Base-by-base conservation (phyloP, 2,113 vertebrate species). In the Eolophus roseicapilla region DNA sequence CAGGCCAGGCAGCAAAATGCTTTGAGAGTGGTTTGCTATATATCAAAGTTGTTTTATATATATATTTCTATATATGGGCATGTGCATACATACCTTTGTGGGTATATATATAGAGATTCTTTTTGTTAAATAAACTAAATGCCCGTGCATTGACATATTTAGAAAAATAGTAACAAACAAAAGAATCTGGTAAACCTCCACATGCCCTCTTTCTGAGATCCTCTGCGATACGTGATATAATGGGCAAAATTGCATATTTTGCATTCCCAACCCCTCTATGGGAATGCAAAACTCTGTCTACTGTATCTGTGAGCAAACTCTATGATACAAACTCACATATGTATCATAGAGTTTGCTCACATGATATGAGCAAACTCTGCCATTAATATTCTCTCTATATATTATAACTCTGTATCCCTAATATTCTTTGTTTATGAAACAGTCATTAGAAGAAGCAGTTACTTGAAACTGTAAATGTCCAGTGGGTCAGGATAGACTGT, bases 241-340 rank as follows among this genome's bases (percentile, higher is more conserved):
- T 52, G 21, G 39, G 10, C 7, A 84, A 80, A 91, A 59, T 3
- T 43, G 6, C 12, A 0, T 41, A 17, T 53, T 78, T 62, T 37
- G 0, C 10, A 3, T 6, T 5, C 27, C 0, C 0, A 6, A 2
- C 20, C 20, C 17, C 7, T 50, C 49, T 27, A 27, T 50, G 49
- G 49, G 49, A 27, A 27, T 50, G 13, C 13, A 50, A 50, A 50
- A 50, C 24, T 50, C 49, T 50, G 12, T 47, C 49, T 25, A 23
- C 49, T 50, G 23, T 50, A 50, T 50, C 49, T 50, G 49, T 50
- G 49, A 50, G 49, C 49, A 50, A 27, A 27, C 49, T 50, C 24
- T 50, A 27, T 27, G 49, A 50, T 50, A 50, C 13, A 50, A 25
- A 50, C 49, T 50, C 24, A 27, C 24, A 50, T 50, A 50, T 27